Evolutionary conservation across 2,888 invertebrate species (phyloP).

Genomic region (Athalia cordata): DNA sequence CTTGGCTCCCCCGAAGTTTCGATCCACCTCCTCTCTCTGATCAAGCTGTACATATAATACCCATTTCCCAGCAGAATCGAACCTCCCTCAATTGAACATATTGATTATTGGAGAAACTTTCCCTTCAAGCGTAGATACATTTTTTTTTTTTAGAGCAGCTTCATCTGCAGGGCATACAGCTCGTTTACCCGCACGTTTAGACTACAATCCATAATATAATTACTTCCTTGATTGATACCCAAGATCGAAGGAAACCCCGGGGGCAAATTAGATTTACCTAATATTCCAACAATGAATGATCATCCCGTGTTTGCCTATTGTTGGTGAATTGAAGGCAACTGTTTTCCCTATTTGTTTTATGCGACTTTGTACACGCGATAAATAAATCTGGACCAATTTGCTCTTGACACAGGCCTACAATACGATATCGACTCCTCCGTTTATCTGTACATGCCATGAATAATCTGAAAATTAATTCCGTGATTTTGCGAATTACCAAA

Average conservation of each 20-base stretch:
- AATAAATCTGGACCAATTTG: too few relatives aligned
- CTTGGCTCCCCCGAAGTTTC: background rate
- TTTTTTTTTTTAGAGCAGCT: background rate
- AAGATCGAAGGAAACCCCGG: conserved; percentile 5
- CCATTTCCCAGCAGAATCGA: conserved; percentile 2
- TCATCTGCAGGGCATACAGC: background rate
- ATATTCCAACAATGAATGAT: background rate
- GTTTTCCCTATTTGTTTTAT: background rate
- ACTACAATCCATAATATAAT: too few relatives aligned
- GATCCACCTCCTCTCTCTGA: background rate
- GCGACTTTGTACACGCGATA: background rate
- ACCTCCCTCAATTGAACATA: conserved; percentile 6
- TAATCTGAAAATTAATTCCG: too few relatives aligned
- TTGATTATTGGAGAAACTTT: conserved; percentile 21
- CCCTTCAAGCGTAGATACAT: background rate
- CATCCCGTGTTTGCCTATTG: background rate
- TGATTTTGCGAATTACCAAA: too few relatives aligned
- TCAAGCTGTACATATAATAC: background rate
- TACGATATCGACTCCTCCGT: too few relatives aligned
- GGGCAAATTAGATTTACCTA: background rate
- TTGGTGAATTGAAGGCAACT: background rate
- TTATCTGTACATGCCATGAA: too few relatives aligned
- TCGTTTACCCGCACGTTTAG: too few relatives aligned
- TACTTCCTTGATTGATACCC: background rate
- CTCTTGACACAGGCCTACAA: too few relatives aligned